phyloP scores from a whole-genome alignment of 1,140 invertebrate species.

The Frieseomelitta varia region DNA sequence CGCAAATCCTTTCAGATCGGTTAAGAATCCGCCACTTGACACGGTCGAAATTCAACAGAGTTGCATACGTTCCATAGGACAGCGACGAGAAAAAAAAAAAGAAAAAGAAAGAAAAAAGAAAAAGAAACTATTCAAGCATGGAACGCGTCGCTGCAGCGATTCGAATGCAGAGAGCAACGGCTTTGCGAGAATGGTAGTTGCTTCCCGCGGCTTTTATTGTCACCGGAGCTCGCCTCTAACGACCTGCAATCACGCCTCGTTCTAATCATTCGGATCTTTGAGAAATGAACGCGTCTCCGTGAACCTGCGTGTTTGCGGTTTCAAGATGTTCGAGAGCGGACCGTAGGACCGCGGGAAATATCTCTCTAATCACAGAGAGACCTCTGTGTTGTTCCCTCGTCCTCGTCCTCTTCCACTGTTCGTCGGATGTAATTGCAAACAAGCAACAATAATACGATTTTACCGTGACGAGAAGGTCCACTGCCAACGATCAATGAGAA shows the following conservation, averaged over 20 bases:
- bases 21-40: slow-evolving; percentile 9
- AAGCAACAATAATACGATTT: slow-evolving; percentile 8
- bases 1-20: neutral
- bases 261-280: slow-evolving; percentile 37
- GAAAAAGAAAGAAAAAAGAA: neutral
- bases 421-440: slow-evolving; percentile 30
- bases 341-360: neutral
- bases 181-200: neutral
- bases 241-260: slow-evolving; percentile 31
- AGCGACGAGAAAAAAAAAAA: neutral
- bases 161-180: neutral
- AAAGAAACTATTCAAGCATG: neutral
- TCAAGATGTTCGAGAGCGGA: slow-evolving; percentile 2
- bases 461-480: slow-evolving; percentile 12
- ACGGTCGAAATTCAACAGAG: neutral
- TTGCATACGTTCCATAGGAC: neutral
- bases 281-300: slow-evolving; percentile 26
- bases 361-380: slow-evolving; percentile 31
- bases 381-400: neutral
- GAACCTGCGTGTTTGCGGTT: slow-evolving; percentile 37
- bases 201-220: slow-evolving; percentile 7
- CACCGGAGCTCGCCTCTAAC: neutral
- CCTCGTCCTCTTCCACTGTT: neutral
- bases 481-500: neutral
- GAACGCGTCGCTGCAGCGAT: neutral